These are phyloP conservation scores for Acestrorhynchus altus DNA, from an alignment of 2,797 vertebrate genomes.

Conservation along the genomic window DNA sequence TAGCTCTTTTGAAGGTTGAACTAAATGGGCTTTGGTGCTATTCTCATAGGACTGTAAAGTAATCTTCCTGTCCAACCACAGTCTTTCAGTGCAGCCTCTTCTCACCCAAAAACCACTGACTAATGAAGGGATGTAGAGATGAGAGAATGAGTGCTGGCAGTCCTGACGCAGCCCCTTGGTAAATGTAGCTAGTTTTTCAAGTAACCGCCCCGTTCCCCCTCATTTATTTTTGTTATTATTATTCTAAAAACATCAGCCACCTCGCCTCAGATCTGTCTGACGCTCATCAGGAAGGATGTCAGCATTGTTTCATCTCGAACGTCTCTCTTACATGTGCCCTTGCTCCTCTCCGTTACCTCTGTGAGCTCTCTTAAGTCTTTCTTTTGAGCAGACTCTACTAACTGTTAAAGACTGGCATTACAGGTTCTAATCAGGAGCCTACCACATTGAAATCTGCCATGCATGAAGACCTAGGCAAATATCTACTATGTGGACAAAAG, in stretches of 20 bases:
- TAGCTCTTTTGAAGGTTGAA: conserved; percentile 45
- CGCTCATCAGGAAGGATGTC: not conserved
- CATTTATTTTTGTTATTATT: not conserved
- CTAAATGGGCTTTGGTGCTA: conserved; percentile 28
- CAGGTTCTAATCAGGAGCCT: not conserved
- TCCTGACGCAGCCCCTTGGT: not conserved
- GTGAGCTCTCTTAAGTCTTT: not conserved
- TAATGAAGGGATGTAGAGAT: not conserved
- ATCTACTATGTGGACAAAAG: too few relatives aligned
- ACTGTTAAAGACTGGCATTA: not conserved
- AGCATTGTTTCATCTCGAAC: not conserved
- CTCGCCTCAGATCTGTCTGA: not conserved
- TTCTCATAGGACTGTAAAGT: conserved; percentile 31
- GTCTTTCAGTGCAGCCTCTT: conserved; percentile 14
- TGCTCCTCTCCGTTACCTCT: not conserved
- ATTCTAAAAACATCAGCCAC: not conserved
- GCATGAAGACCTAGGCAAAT: not conserved
- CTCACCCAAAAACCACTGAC: not conserved
- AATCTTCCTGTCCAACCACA: conserved; percentile 18
- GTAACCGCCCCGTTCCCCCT: not conserved
- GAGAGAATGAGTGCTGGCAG: conserved; percentile 5
- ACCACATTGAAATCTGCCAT: not conserved
- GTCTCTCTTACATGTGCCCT: not conserved
- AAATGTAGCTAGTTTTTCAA: not conserved
- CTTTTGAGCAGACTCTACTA: not conserved